A percentile compares a stretch with the other conserved stretches of the same genome.
These are phyloP conservation scores for Limnephilus rhombicus DNA, from an alignment of 2,888 invertebrate genomes.

Conservation along the genomic window DNA sequence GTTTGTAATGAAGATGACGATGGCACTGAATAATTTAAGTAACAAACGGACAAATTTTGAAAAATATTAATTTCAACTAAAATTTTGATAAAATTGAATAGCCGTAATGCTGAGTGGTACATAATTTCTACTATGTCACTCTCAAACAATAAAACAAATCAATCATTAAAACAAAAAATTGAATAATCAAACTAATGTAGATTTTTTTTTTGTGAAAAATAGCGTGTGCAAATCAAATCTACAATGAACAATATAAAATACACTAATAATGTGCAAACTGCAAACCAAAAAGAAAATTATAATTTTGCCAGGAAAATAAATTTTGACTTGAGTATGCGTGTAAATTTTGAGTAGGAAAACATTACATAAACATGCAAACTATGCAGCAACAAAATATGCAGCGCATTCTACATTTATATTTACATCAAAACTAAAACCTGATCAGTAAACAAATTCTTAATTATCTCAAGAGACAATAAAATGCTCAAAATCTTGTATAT, in stretches of 20 bases:
- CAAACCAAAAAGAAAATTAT: slow-evolving; percentile 41
- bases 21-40: neutral
- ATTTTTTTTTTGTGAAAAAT: neutral
- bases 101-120: neutral
- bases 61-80: neutral
- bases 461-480: neutral
- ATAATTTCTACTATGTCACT: neutral
- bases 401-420: slow-evolving; percentile 41
- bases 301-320: slow-evolving; percentile 5
- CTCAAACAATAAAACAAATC: neutral
- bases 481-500: neutral
- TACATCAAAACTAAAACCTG: slow-evolving; percentile 27
- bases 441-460: neutral
- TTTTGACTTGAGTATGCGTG: neutral
- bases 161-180: neutral
- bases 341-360: slow-evolving; percentile 20
- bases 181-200: neutral
- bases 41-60: neutral
- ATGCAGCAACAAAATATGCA: slow-evolving; percentile 53
- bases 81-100: neutral
- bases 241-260: slow-evolving; percentile 3
- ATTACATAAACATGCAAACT: slow-evolving; percentile 48
- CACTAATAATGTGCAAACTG: slow-evolving; percentile 37
- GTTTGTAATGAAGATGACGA: neutral
- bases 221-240: slow-evolving; percentile 20